Evolutionary conservation across 64 coral and sea anemone species (phyloP).

Genomic region (Actinia tenebrosa): DNA sequence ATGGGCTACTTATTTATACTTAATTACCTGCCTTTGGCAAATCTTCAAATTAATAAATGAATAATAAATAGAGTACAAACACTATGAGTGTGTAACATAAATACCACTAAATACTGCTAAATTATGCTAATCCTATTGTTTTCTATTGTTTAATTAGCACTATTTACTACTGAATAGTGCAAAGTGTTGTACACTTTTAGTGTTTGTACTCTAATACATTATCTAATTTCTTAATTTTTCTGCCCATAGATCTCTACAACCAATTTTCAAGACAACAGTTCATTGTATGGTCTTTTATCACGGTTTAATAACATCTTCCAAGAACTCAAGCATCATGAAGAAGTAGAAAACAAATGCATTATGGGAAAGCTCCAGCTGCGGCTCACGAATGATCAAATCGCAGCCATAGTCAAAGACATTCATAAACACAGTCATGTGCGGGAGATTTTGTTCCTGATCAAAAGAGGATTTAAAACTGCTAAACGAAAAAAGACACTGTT

Average conservation of each 20-base stretch:
- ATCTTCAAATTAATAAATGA: too few relatives aligned
- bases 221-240: neutral
- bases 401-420: conserved; percentile 61
- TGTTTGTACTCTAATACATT: too few relatives aligned
- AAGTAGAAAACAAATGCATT: conserved; percentile 95
- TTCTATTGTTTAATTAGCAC: too few relatives aligned
- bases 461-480: conserved; percentile 73
- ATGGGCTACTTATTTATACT: too few relatives aligned
- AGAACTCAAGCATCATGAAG: conserved; percentile 96
- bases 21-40: too few relatives aligned
- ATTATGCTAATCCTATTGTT: too few relatives aligned
- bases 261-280: conserved; percentile 72
- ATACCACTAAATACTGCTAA: too few relatives aligned
- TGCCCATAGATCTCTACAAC: conserved; percentile 55
- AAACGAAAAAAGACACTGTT: conserved; percentile 58
- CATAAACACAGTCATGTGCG: conserved; percentile 87
- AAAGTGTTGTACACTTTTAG: too few relatives aligned
- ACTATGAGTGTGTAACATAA: too few relatives aligned
- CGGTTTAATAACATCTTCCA: conserved; percentile 76
- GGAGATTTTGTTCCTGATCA: conserved; percentile 77
- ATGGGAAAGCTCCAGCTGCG: conserved; percentile 73
- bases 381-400: conserved; percentile 72
- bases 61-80: too few relatives aligned
- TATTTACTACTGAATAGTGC: too few relatives aligned
- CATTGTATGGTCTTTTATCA: conserved; percentile 64